Evolutionary conservation across 2,888 invertebrate genomes (phyloP), one percentile per base, ranked within the genome.

Genomic region (Eucriotettix oculatus): DNA sequence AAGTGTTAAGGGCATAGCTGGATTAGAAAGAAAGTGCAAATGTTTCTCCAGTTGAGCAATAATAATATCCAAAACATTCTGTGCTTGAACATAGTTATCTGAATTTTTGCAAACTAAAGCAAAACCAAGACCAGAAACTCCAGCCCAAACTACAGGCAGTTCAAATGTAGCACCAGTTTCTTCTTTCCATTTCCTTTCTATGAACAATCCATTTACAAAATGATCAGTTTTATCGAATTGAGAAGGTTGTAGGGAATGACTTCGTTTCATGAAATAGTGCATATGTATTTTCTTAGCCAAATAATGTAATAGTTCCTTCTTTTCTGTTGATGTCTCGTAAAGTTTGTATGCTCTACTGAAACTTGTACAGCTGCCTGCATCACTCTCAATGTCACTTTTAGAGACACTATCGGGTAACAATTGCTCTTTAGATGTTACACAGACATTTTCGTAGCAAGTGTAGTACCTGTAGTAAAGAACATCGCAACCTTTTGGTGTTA

Each of bases 11-110:
- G 63, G 56, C 55, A 64, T 57, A 16, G 54, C 57, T 9, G 64
- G 64, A 52, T 60, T 64, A 1, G 61, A 58, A 14, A 61, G 41
- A 44, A 64, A 62, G 42, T 64, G 64, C 17, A 64, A 53, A 58
- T 63, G 61, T 41, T 61, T 63, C 43, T 63, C 63, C 52, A 63
- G 52, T 17, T 63, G 61, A 11, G 52, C 17, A 11, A 56, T 56
- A n/a, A 64, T 59, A 16, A 61, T 16, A 42, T 62, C 62, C 48
- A 64, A 53, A 14, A 64, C 53, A 54, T 64, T 64, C 54, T 64
- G 64, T 1, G 62, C 64, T 54, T 62, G 62, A 3, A 63, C 48
- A 44, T 40, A 42, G 44, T 61, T 63, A 9, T 61, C 61, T 16
- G 55, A 40, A 16, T 58, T 56, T 17, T 43, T 60, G 42, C 63